phyloP scores from a whole-genome alignment of 30 jellyfish, hydroid and myxozoan genomes.

The Chrysaora quinquecirrha region DNA sequence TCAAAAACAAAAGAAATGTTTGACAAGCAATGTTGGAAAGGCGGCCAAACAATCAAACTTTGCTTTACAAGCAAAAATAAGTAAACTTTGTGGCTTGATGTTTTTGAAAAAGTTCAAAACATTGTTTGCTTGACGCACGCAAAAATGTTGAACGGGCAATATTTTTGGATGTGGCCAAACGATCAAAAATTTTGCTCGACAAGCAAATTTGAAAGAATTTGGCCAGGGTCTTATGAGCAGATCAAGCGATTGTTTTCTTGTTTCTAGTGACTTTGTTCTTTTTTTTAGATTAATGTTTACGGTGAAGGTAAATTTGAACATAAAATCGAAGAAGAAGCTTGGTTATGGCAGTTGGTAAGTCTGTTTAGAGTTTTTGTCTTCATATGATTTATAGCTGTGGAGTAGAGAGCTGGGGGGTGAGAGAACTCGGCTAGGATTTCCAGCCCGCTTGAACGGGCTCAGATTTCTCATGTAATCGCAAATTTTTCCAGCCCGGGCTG shows the following conservation, averaged over 20 bases:
- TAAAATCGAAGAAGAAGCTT: constrained; percentile 66
- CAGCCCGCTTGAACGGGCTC: not conserved
- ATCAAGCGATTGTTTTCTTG: not conserved
- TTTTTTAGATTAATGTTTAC: constrained; percentile 51
- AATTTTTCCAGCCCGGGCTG: not conserved
- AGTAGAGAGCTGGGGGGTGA: not conserved
- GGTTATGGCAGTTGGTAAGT: constrained; percentile 84
- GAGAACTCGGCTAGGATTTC: not conserved
- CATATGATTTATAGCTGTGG: no score
- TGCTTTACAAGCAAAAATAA: no score
- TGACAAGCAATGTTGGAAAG: no score
- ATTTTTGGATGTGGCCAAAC: no score
- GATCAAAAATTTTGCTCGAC: no score
- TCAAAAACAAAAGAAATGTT: no score
- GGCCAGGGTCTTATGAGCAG: not conserved
- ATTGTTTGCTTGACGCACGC: no score
- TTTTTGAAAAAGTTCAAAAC: no score
- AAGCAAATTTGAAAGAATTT: not conserved
- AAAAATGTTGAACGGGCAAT: no score
- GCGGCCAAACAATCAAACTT: no score
- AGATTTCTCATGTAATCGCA: no score
- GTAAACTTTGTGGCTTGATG: no score
- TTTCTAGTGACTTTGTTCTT: not conserved
- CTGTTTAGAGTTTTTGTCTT: not conserved
- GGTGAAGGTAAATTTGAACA: constrained; percentile 68